Evolutionary conservation across 2,797 vertebrate species (phyloP).

Genomic region (Gymnothorax reevesii): DNA sequence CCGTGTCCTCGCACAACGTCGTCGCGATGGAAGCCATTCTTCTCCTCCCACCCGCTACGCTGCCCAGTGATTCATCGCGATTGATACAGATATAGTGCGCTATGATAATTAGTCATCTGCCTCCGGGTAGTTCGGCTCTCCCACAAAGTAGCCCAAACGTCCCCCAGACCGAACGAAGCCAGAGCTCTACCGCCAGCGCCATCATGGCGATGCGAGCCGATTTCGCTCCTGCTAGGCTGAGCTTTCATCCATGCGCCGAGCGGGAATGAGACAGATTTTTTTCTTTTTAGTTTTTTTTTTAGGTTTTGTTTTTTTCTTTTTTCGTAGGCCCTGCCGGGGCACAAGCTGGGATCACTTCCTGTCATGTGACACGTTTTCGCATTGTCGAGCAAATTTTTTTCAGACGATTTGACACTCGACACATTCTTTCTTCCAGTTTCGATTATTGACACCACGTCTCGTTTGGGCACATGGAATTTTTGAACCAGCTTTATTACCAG

Average conservation of each 20-base stretch:
- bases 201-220: neutral
- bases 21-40: constrained; percentile 23
- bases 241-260: neutral
- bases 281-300: no score
- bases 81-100: constrained; percentile 41
- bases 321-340: neutral
- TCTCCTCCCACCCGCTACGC: constrained; percentile 42
- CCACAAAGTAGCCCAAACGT: neutral
- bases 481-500: neutral
- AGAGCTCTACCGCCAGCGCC: neutral
- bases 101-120: constrained; percentile 28
- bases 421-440: neutral
- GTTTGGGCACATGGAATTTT: neutral
- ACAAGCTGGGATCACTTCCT: neutral
- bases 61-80: constrained; percentile 53
- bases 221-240: neutral
- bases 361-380: neutral
- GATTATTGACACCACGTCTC: neutral
- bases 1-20: constrained; percentile 15
- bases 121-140: constrained; percentile 4
- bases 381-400: neutral
- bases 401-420: neutral
- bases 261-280: neutral
- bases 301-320: neutral
- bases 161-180: neutral